Base-by-base conservation (phyloP, 2,113 vertebrate genomes). In the Mungos mungo region DNA sequence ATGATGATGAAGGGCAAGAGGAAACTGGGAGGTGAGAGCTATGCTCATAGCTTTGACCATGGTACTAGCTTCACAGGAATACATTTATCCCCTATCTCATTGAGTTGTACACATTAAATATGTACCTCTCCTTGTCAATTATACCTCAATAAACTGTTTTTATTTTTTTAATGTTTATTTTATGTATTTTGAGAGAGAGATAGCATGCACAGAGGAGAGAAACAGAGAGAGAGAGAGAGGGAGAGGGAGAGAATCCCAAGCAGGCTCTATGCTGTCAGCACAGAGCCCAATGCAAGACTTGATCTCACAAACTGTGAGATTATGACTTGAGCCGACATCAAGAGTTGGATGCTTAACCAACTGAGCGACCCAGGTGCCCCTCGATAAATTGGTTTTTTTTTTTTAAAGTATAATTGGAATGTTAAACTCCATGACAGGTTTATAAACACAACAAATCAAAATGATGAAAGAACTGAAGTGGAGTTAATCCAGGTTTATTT, bases 391-490 rank as follows among this genome's bases (percentile, higher is more conserved):
- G 21, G 14, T 31, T 13, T 27, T 41, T 77, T 41, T 77, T 47
- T 23, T 29, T 47, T 7, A 2, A 82, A 82, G 13, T 89, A 54
- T 82, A 38, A 63, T 6, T 25, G 23, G 81, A 97, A 80, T 29
- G 9, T 65, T 71, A 95, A 76, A 92, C 23, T 87, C 33, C 31
- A 72, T 0, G 4, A 54, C 14, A 45, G 27, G 93, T 65, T 86
- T 47, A 90, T 29, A 63, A 86, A 90, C n/a, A 66, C 7, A n/a
- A 35, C 27, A 82, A 81, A 69, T 91, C 66, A 96, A 94, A 79
- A 63, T 27, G 31, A 52, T 4, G 0, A 83, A 65, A 90, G 54
- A 90, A 57, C 0, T 76, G 9, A 57, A 83, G 15, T 29, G 7
- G 57, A 72, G 50, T 90, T 7, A 33, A 68, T 33, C 9, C n/a